Conservation (phyloP, 2,113 vertebrate species). For the Eolophus roseicapilla region DNA sequence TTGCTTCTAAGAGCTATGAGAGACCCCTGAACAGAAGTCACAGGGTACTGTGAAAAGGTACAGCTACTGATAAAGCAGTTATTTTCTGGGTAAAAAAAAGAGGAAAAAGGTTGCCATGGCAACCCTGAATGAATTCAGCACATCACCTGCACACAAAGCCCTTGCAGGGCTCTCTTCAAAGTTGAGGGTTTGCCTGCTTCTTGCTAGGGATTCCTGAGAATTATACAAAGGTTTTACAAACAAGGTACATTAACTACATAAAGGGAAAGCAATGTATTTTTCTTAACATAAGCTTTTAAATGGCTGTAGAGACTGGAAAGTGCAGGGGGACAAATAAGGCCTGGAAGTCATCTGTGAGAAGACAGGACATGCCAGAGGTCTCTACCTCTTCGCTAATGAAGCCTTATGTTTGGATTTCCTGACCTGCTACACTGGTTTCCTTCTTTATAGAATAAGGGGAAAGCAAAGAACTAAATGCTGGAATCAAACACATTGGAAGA, state of each 20-base stretch:
- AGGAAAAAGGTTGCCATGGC: background rate
- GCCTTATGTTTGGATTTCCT: background rate
- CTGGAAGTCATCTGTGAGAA: background rate
- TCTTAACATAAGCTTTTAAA: background rate
- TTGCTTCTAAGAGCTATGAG: background rate
- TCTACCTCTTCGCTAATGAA: background rate
- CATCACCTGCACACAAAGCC: background rate
- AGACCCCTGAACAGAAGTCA: background rate
- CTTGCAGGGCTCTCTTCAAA: background rate
- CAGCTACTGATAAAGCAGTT: background rate
- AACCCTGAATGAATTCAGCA: constrained; percentile 1
- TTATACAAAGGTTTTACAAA: background rate
- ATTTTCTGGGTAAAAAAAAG: background rate
- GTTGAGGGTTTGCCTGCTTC: background rate
- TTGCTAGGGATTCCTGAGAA: background rate
- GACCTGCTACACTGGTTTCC: background rate
- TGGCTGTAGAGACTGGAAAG: background rate
- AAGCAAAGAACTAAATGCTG: background rate
- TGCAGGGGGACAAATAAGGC: background rate
- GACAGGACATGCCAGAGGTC: background rate
- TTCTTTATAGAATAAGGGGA: background rate
- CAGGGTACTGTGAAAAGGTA: background rate
- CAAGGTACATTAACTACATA: background rate
- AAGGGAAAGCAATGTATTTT: background rate
- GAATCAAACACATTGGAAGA: background rate